Evolutionary conservation across 2,888 invertebrate genomes (phyloP).

Genomic region (Tholera decimalis): DNA sequence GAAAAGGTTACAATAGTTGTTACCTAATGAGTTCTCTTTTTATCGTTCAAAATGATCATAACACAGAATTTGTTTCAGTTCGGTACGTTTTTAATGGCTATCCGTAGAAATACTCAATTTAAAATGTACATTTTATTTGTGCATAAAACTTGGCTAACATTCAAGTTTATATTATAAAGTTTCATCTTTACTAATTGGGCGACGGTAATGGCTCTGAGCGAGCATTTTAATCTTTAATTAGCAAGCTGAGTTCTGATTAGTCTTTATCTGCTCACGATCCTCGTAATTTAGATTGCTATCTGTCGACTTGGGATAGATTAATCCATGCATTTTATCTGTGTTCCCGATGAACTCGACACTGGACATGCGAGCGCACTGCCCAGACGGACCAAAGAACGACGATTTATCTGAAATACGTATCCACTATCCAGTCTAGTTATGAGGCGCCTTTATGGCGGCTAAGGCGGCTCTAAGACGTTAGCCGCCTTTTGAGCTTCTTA

Average conservation of each 20-base stretch:
- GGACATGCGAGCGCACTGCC: slow-evolving; percentile 42
- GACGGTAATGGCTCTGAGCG: slow-evolving; percentile 18
- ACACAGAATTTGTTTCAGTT: not conserved
- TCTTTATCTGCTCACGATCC: slow-evolving; percentile 67
- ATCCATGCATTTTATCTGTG: slow-evolving; percentile 59
- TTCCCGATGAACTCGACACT: slow-evolving; percentile 41
- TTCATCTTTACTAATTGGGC: slow-evolving; percentile 37
- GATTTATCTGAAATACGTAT: slow-evolving; percentile 42
- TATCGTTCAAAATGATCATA: too few relatives aligned
- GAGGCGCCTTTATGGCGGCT: slow-evolving; percentile 50
- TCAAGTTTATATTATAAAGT: slow-evolving; percentile 19
- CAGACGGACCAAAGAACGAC: slow-evolving; percentile 19
- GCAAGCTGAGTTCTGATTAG: slow-evolving; percentile 67
- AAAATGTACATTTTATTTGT: slow-evolving; percentile 35
- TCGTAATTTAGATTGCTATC: slow-evolving; percentile 69
- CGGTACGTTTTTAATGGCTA: slow-evolving; percentile 7
- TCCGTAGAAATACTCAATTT: slow-evolving; percentile 11
- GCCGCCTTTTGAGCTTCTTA: slow-evolving; percentile 28
- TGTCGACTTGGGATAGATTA: slow-evolving; percentile 61
- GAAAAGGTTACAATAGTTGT: too few relatives aligned
- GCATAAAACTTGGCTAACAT: slow-evolving; percentile 30
- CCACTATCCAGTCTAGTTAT: slow-evolving; percentile 18
- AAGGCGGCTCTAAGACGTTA: slow-evolving; percentile 32
- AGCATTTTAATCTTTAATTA: slow-evolving; percentile 65
- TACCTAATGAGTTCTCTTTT: too few relatives aligned